phyloP scores from a whole-genome alignment of 1,140 invertebrate genomes.

The Mycetomoellerius zeteki region DNA sequence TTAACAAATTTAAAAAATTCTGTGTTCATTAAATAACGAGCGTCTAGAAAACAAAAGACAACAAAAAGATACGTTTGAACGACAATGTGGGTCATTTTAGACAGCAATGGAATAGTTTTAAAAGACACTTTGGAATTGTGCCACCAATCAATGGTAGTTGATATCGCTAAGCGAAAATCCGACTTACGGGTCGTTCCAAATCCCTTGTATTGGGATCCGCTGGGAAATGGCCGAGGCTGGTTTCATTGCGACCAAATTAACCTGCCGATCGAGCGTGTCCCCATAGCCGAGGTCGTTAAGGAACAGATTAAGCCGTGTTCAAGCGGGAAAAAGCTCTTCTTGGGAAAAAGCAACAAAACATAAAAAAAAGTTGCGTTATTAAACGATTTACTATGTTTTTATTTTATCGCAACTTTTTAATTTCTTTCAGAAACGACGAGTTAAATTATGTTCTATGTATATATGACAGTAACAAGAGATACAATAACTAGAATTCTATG shows the following conservation, averaged over 20 bases:
- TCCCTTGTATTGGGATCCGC: constrained; percentile 72
- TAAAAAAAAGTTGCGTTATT: constrained; percentile 25
- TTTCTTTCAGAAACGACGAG: not conserved
- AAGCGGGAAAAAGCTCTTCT: constrained; percentile 23
- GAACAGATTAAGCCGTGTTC: constrained; percentile 74
- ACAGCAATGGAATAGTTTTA: constrained; percentile 76
- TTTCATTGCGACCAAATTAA: constrained; percentile 82
- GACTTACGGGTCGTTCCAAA: constrained; percentile 74
- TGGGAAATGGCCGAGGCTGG: constrained; percentile 70
- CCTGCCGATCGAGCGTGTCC: constrained; percentile 80
- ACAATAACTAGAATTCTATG: constrained; percentile 33
- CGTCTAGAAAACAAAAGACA: not conserved
- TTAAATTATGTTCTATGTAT: not conserved
- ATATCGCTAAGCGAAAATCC: constrained; percentile 81
- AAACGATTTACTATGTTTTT: constrained; percentile 13
- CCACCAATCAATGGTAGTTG: constrained; percentile 82
- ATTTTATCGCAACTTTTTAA: not conserved
- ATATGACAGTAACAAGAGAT: not conserved
- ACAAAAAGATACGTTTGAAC: not conserved
- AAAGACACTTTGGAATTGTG: constrained; percentile 83
- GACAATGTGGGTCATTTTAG: not conserved
- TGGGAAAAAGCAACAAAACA: not conserved
- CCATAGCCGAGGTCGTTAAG: constrained; percentile 77
- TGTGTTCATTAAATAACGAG: not conserved
- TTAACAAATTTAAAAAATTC: no score